Base-by-base conservation (phyloP, 2,797 vertebrate species). In the Vespertilio murinus region DNA sequence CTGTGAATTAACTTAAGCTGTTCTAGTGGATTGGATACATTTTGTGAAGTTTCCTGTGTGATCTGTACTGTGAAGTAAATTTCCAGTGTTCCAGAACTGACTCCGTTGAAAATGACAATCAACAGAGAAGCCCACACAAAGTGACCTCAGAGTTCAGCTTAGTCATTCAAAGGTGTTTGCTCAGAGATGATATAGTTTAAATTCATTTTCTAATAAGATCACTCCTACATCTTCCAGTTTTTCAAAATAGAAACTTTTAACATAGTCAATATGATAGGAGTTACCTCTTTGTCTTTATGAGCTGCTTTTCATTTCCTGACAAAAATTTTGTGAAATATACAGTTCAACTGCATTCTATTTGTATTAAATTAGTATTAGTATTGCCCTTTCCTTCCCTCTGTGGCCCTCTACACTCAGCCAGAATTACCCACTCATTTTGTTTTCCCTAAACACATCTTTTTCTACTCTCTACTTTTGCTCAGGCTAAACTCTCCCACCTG, bases 1-100 rank as follows among this genome's bases (percentile, higher is more conserved):
- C 83, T 94, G 78, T 93, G 93, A 97, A 59, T 97, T 96, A 97
- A 88, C 12, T 20, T 79, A 80, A 85, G 94, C 96, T 85, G 87
- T 93, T 90, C 84, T 96, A 3, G 96, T 97, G 96, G 96, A 93
- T 90, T 77, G 45, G 22, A 95, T 82, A 3, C 85, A 88, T 96
- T 95, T 73, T 84, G 35, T 95, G 77, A 96, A 95, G 91, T 6
- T 6, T 52, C 35, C 35, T 85, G 86, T 75, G 73, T 79, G 14
- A 92, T 91, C 28, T 91, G 71, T 80, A 38, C 42, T 96, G 10
- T 77, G 47, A 92, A 96, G 95, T 88, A 96, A 96, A 96, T 94
- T 17, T 42, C 5, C 22, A 81, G 3, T 16, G 16, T 54, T 96
- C 49, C 78, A 0, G 40, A 7, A 89, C 74, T 96, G 61, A 96